Conservation (phyloP, 2,888 invertebrate species). For the Pyrrhia umbra region DNA sequence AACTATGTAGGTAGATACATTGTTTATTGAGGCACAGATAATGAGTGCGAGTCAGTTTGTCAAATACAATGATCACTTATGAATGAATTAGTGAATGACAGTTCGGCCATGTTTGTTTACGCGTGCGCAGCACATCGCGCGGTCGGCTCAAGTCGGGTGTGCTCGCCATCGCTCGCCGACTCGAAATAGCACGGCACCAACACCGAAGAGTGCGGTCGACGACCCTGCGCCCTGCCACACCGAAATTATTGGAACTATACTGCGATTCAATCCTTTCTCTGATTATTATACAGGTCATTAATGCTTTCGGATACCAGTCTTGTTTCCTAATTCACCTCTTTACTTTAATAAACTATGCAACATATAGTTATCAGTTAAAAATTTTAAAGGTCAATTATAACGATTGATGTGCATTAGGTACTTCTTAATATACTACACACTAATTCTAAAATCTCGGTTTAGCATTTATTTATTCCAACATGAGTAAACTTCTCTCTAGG, state of each 20-base stretch:
- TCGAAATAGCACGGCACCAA: conserved; percentile 88
- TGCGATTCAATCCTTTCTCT: conserved; percentile 80
- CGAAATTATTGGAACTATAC: conserved; percentile 86
- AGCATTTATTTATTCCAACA: neutral
- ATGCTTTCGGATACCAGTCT: conserved; percentile 56
- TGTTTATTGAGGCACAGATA: conserved; percentile 66
- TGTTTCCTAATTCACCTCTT: conserved; percentile 53
- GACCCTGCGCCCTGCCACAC: conserved; percentile 86
- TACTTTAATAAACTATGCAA: conserved; percentile 21
- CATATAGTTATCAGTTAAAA: neutral
- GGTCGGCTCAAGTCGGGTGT: conserved; percentile 80
- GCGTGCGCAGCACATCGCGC: conserved; percentile 80
- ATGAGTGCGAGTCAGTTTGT: conserved; percentile 81
- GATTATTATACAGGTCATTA: conserved; percentile 74
- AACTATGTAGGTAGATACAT: conserved; percentile 38
- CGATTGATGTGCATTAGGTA: neutral
- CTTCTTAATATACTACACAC: neutral
- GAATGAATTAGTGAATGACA: conserved; percentile 90
- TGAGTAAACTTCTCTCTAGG: conserved; percentile 3
- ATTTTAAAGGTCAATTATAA: neutral
- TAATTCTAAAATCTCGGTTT: neutral
- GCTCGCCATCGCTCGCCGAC: conserved; percentile 80
- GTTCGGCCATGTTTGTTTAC: conserved; percentile 89
- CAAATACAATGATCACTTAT: conserved; percentile 86
- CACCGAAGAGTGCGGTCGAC: conserved; percentile 86